Base-by-base conservation (phyloP, 2,888 invertebrate species). In the Amphipyra berbera region DNA sequence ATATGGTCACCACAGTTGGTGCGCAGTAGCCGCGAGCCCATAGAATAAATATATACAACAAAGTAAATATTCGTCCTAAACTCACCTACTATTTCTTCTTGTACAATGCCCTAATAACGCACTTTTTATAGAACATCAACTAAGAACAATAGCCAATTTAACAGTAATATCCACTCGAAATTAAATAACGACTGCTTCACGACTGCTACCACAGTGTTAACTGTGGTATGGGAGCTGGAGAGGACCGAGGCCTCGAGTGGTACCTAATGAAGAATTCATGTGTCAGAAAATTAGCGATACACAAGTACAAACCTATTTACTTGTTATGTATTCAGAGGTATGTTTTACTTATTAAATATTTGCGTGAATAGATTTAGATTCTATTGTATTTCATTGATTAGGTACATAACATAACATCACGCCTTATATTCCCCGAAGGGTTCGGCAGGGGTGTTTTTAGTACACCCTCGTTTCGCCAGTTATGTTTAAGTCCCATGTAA, bases 61-160 rank as follows among this genome's bases (percentile, higher is more conserved):
- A n/a, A n/a, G n/a, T n/a, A n/a, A n/a, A n/a, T n/a, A n/a, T n/a
- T n/a, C n/a, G n/a, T n/a, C n/a, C n/a, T n/a, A n/a, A 15, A 58
- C 63, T 63, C 14, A 52, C 57, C 21, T 27, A 61, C 57, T 38
- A 30, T 33, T 33, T 10, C 38, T 37, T 49, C n/a, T 13, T 55
- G 6, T 9, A 42, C 21, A 33, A 49, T 42, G 41, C 7, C 14
- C 14, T 41, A 15, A 6, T 13, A 15, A 58, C 13, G 8, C 61
- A 48, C 47, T 52, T 38, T 12, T 15, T 13, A 64, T 37, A 35
- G 27, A 49, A 48, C 14, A 60, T 50, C 0, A 64, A 53, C 8
- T 35, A n/a, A 44, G 41, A 68, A 76, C 78, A 78, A 78, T 76
- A 52, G 54, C 54, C 42, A 15, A 78, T 78, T 76, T 78, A 41